Evolutionary conservation across 2,888 invertebrate genomes (phyloP).

Genomic region (Tachystola acroxantha): DNA sequence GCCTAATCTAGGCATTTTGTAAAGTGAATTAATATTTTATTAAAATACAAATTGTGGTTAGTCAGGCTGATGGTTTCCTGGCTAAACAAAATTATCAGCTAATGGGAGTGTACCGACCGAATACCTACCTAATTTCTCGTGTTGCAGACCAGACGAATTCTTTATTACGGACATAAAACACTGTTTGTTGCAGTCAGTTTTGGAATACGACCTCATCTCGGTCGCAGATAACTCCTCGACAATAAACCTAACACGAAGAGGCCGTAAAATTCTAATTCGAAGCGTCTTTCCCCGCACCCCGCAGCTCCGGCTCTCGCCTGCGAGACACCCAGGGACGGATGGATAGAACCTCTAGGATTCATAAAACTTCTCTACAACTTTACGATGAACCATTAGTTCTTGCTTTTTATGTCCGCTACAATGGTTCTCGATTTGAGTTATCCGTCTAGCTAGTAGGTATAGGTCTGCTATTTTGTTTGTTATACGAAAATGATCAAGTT

Average conservation of each 20-base stretch:
- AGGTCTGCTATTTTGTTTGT: too few relatives aligned
- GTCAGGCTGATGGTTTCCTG: not conserved
- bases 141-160: conserved; percentile 38
- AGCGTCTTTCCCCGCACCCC: conserved; percentile 41
- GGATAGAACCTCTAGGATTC: too few relatives aligned
- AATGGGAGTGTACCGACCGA: not conserved
- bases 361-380: too few relatives aligned
- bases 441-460: too few relatives aligned
- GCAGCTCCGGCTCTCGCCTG: conserved; percentile 8
- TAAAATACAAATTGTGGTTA: not conserved
- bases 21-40: not conserved
- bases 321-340: too few relatives aligned
- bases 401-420: too few relatives aligned
- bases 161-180: conserved; percentile 65
- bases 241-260: conserved; percentile 76
- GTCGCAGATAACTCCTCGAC: conserved; percentile 67
- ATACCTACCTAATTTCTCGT: conserved; percentile 26
- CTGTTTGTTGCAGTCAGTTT: conserved; percentile 68
- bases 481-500: too few relatives aligned
- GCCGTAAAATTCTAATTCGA: conserved; percentile 73
- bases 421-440: too few relatives aligned
- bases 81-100: not conserved
- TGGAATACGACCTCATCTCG: conserved; percentile 72
- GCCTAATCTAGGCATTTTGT: not conserved
- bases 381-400: too few relatives aligned